These are phyloP conservation scores for Drosophila biarmipes DNA, from an alignment of 1,140 invertebrate genomes.

Conservation along the genomic window DNA sequence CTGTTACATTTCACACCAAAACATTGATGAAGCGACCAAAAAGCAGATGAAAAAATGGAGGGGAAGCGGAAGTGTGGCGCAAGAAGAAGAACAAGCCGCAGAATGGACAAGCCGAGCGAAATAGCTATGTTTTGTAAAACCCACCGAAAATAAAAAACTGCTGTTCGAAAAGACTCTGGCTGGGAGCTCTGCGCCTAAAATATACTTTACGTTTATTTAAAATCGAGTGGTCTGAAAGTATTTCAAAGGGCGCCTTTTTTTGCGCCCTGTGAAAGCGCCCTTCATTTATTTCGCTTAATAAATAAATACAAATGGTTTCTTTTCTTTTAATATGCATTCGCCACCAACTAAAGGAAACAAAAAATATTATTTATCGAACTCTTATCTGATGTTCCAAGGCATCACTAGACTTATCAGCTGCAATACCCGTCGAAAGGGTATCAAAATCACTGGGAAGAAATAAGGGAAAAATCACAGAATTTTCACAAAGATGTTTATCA, in stretches of 20 bases:
- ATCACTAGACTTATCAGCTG: neutral
- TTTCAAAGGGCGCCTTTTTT: no score
- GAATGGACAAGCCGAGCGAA: slow-evolving; percentile 47
- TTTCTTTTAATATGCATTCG: no score
- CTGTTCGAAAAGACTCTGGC: neutral
- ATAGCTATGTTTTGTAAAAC: slow-evolving; percentile 26
- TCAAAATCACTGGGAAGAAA: slow-evolving; percentile 31
- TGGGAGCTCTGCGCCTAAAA: neutral
- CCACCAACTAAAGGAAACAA: no score
- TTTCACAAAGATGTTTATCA: slow-evolving; percentile 75
- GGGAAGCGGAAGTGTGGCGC: slow-evolving; percentile 17
- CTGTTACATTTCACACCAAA: slow-evolving; percentile 79
- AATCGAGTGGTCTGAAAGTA: no score
- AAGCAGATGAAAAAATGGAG: slow-evolving; percentile 18
- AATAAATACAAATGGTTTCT: no score
- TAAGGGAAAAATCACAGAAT: slow-evolving; percentile 75
- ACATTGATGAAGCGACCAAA: slow-evolving; percentile 68
- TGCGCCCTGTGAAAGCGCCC: no score
- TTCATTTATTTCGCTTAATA: no score
- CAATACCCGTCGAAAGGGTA: slow-evolving; percentile 4
- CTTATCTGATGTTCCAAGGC: no score
- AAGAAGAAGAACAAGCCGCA: slow-evolving; percentile 47
- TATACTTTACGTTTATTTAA: neutral
- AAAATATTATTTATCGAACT: no score
- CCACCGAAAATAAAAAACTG: slow-evolving; percentile 16